Percentiles rank a stretch among this genome's conserved stretches.
Conservation (phyloP, 2,888 invertebrate species). For the Melanophora roralis region DNA sequence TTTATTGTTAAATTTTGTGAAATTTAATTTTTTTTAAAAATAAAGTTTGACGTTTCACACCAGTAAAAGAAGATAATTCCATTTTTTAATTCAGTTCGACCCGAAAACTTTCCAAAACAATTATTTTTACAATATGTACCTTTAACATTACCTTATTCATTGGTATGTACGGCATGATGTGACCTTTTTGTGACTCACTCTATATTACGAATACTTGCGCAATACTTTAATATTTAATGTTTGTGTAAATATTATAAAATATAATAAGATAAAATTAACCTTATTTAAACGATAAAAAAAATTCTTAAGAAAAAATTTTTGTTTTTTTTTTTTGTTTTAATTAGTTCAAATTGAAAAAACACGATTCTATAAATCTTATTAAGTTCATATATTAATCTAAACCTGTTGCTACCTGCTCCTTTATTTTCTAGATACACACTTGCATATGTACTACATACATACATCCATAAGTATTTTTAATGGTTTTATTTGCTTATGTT, state of each 20-base stretch:
- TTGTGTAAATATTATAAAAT: constrained; percentile 42
- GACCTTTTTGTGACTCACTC: not conserved
- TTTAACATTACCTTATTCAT: too few relatives aligned
- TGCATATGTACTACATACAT: not conserved
- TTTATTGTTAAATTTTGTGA: too few relatives aligned
- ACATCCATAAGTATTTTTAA: not conserved
- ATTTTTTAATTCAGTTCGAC: too few relatives aligned
- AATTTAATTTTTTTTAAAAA: too few relatives aligned
- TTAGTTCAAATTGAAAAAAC: not conserved
- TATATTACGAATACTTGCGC: not conserved
- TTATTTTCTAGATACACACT: constrained; percentile 39
- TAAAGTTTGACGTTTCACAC: too few relatives aligned
- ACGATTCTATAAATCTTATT: constrained; percentile 47
- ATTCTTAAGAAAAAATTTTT: constrained; percentile 17
- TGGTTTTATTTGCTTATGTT: constrained; percentile 46
- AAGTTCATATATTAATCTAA: constrained; percentile 54
- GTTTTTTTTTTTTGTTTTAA: constrained; percentile 3
- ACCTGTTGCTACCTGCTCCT: constrained; percentile 61
- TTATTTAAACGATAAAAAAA: constrained; percentile 40
- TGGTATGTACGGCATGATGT: too few relatives aligned
- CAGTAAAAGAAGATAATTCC: too few relatives aligned
- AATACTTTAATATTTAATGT: not conserved
- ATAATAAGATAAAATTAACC: constrained; percentile 52
- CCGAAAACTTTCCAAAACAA: too few relatives aligned
- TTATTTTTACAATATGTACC: too few relatives aligned